Evolutionary conservation across 2,888 invertebrate genomes (phyloP).

Genomic region (Agapostemon virescens): DNA sequence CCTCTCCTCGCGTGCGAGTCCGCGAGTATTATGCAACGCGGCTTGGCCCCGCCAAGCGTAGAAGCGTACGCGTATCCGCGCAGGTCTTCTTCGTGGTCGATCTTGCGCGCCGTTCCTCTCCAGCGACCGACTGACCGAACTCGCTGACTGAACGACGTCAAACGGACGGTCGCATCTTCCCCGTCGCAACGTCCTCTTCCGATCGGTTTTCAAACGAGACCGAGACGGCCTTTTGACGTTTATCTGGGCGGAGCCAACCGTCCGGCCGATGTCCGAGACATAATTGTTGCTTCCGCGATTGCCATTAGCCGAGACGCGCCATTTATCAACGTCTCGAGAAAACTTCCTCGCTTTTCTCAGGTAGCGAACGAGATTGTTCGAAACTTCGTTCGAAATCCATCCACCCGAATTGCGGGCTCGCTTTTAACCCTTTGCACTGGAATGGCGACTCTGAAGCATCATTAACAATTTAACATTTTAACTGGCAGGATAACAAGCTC

Average conservation of each 20-base stretch:
- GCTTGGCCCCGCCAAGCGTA: conserved; percentile 2
- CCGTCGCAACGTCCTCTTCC: background rate
- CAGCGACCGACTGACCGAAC: too few relatives aligned
- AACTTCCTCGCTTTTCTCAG: too few relatives aligned
- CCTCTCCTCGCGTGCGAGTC: background rate
- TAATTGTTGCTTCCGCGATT: background rate
- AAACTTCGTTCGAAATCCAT: too few relatives aligned
- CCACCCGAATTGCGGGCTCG: too few relatives aligned
- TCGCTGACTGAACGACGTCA: background rate
- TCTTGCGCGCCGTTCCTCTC: conserved; percentile 32
- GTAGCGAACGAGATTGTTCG: too few relatives aligned
- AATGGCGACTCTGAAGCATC: too few relatives aligned
- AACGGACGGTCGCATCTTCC: background rate
- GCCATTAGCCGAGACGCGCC: background rate
- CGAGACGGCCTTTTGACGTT: too few relatives aligned
- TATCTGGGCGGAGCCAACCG: background rate
- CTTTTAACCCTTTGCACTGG: too few relatives aligned
- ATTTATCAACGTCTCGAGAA: background rate
- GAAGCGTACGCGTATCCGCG: conserved; percentile 24
- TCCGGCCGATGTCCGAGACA: background rate
- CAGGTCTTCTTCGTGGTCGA: conserved; percentile 28
- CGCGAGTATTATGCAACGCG: conserved; percentile 49
- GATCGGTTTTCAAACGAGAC: background rate
- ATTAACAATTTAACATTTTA: too few relatives aligned
- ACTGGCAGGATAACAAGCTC: too few relatives aligned